Evolutionary conservation across 2,888 invertebrate genomes (phyloP).

Genomic region (Steinernema carpocapsae): DNA sequence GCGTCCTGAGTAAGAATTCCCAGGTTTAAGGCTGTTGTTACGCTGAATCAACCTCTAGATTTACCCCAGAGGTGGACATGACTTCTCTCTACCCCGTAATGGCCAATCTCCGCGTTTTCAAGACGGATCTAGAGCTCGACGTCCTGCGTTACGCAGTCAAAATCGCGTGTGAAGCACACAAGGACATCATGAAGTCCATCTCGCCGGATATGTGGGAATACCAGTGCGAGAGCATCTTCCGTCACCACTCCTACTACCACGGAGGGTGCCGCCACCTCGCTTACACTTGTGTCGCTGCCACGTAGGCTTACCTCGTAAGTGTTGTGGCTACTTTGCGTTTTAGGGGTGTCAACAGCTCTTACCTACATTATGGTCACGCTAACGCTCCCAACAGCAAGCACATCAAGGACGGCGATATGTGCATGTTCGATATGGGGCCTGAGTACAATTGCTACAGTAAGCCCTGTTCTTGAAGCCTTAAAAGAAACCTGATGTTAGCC

Average conservation of each 20-base stretch:
- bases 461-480: neutral
- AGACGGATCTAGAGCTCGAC: constrained; percentile 79
- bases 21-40: too few relatives aligned
- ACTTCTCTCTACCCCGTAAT: constrained; percentile 85
- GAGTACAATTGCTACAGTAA: constrained; percentile 84
- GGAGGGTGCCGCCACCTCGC: constrained; percentile 86
- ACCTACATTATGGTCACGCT: constrained; percentile 95
- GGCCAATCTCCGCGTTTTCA: constrained; percentile 78
- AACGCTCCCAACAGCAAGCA: constrained; percentile 86
- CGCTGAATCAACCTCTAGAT: neutral
- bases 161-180: constrained; percentile 93
- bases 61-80: constrained; percentile 71
- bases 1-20: too few relatives aligned
- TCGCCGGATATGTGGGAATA: constrained; percentile 76
- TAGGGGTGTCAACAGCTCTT: constrained; percentile 84
- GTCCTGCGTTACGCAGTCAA: constrained; percentile 84
- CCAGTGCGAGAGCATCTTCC: constrained; percentile 77
- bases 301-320: constrained; percentile 62
- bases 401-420: constrained; percentile 84
- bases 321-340: constrained; percentile 40
- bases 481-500: constrained; percentile 69
- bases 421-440: constrained; percentile 95
- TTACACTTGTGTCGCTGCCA: constrained; percentile 94
- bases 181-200: constrained; percentile 80
- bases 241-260: constrained; percentile 77